Conservation (phyloP, 1,140 invertebrate species). For the Calephelis nemesis region DNA sequence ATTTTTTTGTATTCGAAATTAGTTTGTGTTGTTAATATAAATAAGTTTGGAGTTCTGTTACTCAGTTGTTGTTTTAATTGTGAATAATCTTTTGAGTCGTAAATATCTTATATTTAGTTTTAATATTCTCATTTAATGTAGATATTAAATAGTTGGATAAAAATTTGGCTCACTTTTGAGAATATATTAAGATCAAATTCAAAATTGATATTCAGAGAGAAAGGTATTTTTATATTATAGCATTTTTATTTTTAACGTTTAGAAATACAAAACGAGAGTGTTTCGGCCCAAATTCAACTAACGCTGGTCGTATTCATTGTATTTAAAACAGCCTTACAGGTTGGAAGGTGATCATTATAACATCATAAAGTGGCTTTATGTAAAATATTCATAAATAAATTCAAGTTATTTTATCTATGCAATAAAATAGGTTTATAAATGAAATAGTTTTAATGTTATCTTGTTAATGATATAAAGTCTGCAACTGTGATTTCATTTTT, state of each 20-base stretch:
- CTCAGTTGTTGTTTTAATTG: slow-evolving; percentile 8
- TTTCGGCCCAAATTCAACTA: slow-evolving; percentile 20
- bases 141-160: slow-evolving; percentile 8
- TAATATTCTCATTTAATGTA: slow-evolving; percentile 10
- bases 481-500: too few species aligned
- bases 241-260: slow-evolving; percentile 62
- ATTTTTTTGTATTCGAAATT: slow-evolving; percentile 5
- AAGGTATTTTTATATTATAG: slow-evolving; percentile 70
- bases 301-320: slow-evolving; percentile 24
- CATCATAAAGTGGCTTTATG: not conserved
- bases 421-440: too few species aligned
- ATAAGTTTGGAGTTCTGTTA: not conserved
- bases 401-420: too few species aligned
- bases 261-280: slow-evolving; percentile 66
- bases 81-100: slow-evolving; percentile 8
- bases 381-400: too few species aligned
- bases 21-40: slow-evolving; percentile 7
- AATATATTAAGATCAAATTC: slow-evolving; percentile 40
- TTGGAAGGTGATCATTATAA: not conserved
- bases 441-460: too few species aligned
- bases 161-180: slow-evolving; percentile 22
- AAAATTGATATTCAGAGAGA: slow-evolving; percentile 50
- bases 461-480: too few species aligned
- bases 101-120: slow-evolving; percentile 4
- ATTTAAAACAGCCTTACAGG: slow-evolving; percentile 15